phyloP scores from a whole-genome alignment of 2,797 vertebrate genomes.

The Micropoecilia bifurca region DNA sequence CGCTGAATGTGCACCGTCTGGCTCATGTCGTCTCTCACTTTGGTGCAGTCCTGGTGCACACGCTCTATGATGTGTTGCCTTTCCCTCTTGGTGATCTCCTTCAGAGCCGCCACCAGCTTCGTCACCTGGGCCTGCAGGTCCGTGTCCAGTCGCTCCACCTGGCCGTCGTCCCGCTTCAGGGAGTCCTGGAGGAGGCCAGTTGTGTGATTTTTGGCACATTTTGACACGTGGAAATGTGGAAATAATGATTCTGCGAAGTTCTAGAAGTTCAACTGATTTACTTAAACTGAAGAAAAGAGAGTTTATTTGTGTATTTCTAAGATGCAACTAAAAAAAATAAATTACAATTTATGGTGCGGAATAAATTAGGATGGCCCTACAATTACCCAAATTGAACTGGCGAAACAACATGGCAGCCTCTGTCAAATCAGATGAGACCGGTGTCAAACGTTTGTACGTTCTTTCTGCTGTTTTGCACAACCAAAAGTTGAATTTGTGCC shows the following conservation, averaged over 20 bases:
- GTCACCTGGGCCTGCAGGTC: constrained; percentile 73
- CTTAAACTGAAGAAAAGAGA: neutral
- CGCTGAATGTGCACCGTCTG: constrained; percentile 68
- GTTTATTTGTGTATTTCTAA: neutral
- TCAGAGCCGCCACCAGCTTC: constrained; percentile 68
- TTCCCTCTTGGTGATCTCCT: constrained; percentile 69
- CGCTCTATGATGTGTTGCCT: constrained; percentile 64
- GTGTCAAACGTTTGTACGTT: too few species aligned
- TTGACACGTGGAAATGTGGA: neutral
- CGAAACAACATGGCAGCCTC: neutral
- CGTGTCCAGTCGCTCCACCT: constrained; percentile 69
- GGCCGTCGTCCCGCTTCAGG: constrained; percentile 57
- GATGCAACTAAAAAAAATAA: neutral
- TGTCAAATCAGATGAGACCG: too few species aligned
- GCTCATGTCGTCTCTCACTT: constrained; percentile 65
- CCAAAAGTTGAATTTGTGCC: too few species aligned
- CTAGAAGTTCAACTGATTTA: neutral
- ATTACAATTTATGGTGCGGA: neutral
- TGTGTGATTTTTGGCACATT: neutral
- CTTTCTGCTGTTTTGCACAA: too few species aligned
- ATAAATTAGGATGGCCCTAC: neutral
- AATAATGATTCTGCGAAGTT: neutral
- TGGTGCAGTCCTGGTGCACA: constrained; percentile 63
- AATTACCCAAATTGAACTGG: neutral
- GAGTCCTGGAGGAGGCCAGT: constrained; percentile 58